Evolutionary conservation across 2,888 invertebrate species (phyloP).

Genomic region (Himalopsyche japonica): DNA sequence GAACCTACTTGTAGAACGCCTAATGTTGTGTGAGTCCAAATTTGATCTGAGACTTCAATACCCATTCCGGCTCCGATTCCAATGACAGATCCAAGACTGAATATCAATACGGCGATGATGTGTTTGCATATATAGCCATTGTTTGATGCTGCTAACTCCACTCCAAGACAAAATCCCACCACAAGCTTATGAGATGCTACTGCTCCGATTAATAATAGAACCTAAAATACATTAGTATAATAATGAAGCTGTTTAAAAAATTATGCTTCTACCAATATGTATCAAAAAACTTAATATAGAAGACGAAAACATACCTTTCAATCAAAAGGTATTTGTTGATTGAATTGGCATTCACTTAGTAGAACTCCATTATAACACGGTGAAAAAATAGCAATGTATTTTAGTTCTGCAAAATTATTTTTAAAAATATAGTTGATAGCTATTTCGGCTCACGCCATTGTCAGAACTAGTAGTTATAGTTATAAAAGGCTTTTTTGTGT

Average conservation of each 20-base stretch:
- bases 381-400: too few species aligned
- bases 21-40: slow-evolving; percentile 57
- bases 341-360: too few species aligned
- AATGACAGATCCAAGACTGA: slow-evolving; percentile 68
- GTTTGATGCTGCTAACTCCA: slow-evolving; percentile 67
- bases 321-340: too few species aligned
- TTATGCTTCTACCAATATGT: background rate
- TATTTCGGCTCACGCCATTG: too few species aligned
- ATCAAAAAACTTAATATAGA: too few species aligned
- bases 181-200: slow-evolving; percentile 81
- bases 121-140: slow-evolving; percentile 53
- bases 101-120: slow-evolving; percentile 63
- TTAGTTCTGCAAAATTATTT: too few species aligned
- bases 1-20: slow-evolving; percentile 66
- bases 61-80: slow-evolving; percentile 72
- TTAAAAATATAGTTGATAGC: too few species aligned
- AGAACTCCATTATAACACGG: too few species aligned
- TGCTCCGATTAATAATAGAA: slow-evolving; percentile 67
- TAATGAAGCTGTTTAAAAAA: background rate
- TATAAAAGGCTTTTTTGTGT: too few species aligned
- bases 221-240: slow-evolving; percentile 52
- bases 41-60: slow-evolving; percentile 56
- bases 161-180: slow-evolving; percentile 79
- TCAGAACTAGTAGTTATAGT: too few species aligned
- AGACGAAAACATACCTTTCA: too few species aligned